Base-by-base conservation (phyloP, 2,888 invertebrate genomes). In the Torymus tubicola region DNA sequence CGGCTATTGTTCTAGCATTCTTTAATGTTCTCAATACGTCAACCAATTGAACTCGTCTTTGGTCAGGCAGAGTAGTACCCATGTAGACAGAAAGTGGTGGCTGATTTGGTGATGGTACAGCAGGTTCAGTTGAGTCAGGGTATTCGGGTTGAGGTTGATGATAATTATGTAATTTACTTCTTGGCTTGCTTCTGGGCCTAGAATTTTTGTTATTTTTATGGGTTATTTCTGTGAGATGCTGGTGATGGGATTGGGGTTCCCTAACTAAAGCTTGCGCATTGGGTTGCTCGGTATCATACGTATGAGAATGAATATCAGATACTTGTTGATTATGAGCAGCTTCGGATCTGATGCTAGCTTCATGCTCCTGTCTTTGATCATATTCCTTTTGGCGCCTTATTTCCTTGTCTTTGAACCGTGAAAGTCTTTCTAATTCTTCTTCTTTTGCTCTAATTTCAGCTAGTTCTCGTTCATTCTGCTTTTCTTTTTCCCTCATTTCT, bases 51-150 rank as follows among this genome's bases (percentile, higher is more conserved):
- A 74, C 60, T 82, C 92, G 91, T 50, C 91, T 90, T 0, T 87
- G 84, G 53, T 92, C 91, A 3, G 85, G 78, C 91, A 91, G 86
- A 92, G 93, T n/a, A 92, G 80, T 84, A 0, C 88, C 92, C 92
- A 96, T 93, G 87, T 95, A 97, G 84, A 97, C 95, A 1, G 96
- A 96, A 65, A 97, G 89, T 0, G 96, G 96, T 1, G 96, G 96
- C 88, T 96, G 96, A 89, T 97, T 96, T 0, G 96, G 95, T 0
- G 91, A 89, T 0, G 90, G 88, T 53, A 84, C 77, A 1, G 78
- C 76, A 2, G 74, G 18, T 16, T 72, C 75, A 10, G n/a, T 12
- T 31, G 77, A 11, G 63, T 84, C 69, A 0, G 42, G 21, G 14
- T 77, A 69, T 55, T 81, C 83, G 18, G 12, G 42, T 3, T 75